Evolutionary conservation across 2,113 vertebrate species (phyloP), one percentile per base, ranked within the genome.

Genomic region (Laterallus jamaicensis): DNA sequence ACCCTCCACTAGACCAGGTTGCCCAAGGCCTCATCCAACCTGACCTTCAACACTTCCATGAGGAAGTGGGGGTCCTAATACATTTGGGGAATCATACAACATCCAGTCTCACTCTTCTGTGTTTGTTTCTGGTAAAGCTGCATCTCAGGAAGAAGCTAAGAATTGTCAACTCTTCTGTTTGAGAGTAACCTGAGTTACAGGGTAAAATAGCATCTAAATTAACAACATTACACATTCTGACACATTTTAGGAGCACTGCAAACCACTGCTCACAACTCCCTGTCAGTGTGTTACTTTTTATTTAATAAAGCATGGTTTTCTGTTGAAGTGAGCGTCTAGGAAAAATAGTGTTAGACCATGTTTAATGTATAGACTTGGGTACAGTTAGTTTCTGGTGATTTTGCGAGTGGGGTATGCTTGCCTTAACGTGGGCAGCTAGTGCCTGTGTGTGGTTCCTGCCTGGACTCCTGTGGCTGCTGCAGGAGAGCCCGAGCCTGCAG

Each of bases 71-170:
- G 9, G 15, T 82, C 74, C 69, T 67, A 20, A 21, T 10, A 32
- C 28, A 5, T 11, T 40, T 59, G 11, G 15, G 21, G 32, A 14
- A 16, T 44, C 8, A 16, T n/a, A 2, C 0, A 2, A 11, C 40
- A 63, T 74, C 1, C 6, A 15, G 18, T n/a, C 47, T 7, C 14
- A 15, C 12, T 21, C 6, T 22, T 40, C 26, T 47, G 4, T 69
- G 3, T 80, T 81, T 68, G 49, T 17, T 37, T 75, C 16, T 25
- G 39, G 37, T 47, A 35, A 78, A 84, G 40, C 37, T 77, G 21
- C 31, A 35, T 40, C 28, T 88, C 25, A 2, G n/a, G 42, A 78
- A 35, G 44, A 39, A 78, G 49, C 28, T 47, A 18, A 35, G 70
- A 78, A 37, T 31, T 37, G 32, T 37, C 54, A 68, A 54, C 35